Evolutionary conservation across 2,797 vertebrate species (phyloP), one percentile per base, ranked within the genome.

Genomic region (Lateolabrax maculatus): DNA sequence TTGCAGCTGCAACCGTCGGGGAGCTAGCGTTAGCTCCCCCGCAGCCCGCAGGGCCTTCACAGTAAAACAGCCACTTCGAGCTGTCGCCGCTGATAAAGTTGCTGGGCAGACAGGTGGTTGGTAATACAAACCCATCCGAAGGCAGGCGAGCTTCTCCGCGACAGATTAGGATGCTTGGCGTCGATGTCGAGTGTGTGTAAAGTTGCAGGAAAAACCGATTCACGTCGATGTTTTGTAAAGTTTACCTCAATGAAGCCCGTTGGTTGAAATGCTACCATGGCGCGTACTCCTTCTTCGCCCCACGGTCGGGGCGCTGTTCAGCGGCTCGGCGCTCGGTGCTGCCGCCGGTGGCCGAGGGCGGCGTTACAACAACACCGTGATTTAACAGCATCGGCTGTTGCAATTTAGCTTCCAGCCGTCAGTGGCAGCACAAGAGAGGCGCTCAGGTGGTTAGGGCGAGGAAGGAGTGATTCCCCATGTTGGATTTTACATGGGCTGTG

Each of bases 21-120:
- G 4, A 41, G 75, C 81, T 77, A 84, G 60, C 3, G 70, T 82
- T 87, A 84, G 86, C 84, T 27, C 69, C 58, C 2, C 4, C 0
- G 4, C 13, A 37, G 11, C 11, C 23, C 11, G n/a, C n/a, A n/a
- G n/a, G n/a, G n/a, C n/a, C n/a, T n/a, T 41, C 18, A 37, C 1
- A 31, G 34, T 23, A 12, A 44, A 27, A 27, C 46, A 3, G 3
- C 4, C 1, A 11, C n/a, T 49, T 37, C 6, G n/a, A 34, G 16
- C 71, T 77, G 7, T 66, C 0, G 5, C 37, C 52, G 41, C 58
- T 23, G 11, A 3, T 63, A 39, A 52, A 65, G 34, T 39, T 58
- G 9, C 29, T 25, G 1, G 39, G 29, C 9, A 46, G 3, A 34
- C 1, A n/a, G 9, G 9, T 18, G 3, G 4, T 44, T 43, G 10